These are phyloP conservation scores for Glossosoma conforme DNA, from an alignment of 1,140 invertebrate species.

Conservation along the genomic window DNA sequence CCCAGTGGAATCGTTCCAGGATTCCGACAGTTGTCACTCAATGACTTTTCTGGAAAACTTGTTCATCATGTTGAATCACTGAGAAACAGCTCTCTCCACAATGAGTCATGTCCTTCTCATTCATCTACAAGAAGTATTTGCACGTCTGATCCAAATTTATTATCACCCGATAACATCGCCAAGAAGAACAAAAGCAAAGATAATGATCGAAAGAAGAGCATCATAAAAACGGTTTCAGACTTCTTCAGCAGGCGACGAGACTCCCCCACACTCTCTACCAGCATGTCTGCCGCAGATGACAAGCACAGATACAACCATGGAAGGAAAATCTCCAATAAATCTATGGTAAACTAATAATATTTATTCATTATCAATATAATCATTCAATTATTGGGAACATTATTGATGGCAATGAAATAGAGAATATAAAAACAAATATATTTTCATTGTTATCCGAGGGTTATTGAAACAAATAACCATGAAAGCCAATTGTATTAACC, in stretches of 20 bases:
- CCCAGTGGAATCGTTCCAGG: slow-evolving; percentile 36
- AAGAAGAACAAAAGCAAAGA: slow-evolving; percentile 54
- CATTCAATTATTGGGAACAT: too few relatives aligned
- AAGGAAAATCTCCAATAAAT: slow-evolving; percentile 21
- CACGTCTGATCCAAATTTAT: slow-evolving; percentile 58
- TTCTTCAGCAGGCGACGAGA: slow-evolving; percentile 56
- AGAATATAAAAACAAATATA: too few relatives aligned
- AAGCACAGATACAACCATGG: slow-evolving; percentile 9
- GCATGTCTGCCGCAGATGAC: slow-evolving; percentile 16
- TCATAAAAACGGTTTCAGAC: slow-evolving; percentile 78
- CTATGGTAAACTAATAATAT: slow-evolving; percentile 23
- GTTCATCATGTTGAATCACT: slow-evolving; percentile 27
- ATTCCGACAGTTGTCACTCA: slow-evolving; percentile 33
- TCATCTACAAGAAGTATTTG: slow-evolving; percentile 37
- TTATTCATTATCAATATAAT: too few relatives aligned
- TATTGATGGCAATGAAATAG: too few relatives aligned
- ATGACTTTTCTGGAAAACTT: slow-evolving; percentile 30
- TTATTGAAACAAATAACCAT: too few relatives aligned
- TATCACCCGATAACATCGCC: slow-evolving; percentile 38
- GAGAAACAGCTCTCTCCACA: slow-evolving; percentile 27
- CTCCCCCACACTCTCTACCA: slow-evolving; percentile 6
- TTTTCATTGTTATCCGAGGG: too few relatives aligned
- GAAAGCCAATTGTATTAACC: too few relatives aligned
- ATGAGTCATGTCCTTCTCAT: slow-evolving; percentile 35
- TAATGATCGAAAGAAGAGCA: slow-evolving; percentile 69